A percentile compares a stretch with the other conserved stretches of the same genome.
phyloP scores from a whole-genome alignment of 35 echinoderm and acorn worm genomes.

The Heliocidaris tuberculata region DNA sequence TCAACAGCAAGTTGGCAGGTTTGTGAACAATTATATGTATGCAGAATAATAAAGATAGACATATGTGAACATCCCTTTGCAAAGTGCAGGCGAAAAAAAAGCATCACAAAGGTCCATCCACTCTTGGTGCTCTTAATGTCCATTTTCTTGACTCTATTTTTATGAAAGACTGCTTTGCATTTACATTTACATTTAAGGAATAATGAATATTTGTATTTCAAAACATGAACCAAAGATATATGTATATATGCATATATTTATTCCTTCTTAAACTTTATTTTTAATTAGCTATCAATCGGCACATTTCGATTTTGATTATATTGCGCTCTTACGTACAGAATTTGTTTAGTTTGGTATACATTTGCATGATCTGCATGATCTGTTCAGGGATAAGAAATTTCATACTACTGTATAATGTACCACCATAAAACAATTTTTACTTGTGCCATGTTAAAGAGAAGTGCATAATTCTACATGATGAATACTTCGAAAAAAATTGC shows the following conservation, averaged over 20 bases:
- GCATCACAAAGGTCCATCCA: background rate
- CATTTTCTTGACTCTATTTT: background rate
- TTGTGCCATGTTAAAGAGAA: background rate
- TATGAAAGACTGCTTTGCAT: constrained; percentile 5
- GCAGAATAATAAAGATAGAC: background rate
- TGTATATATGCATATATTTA: background rate
- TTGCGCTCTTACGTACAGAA: background rate
- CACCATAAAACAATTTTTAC: background rate
- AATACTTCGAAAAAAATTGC: background rate
- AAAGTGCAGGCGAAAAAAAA: background rate
- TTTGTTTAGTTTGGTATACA: background rate
- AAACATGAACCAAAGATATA: background rate
- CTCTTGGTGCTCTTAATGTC: background rate
- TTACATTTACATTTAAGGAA: background rate
- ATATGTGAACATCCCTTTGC: background rate
- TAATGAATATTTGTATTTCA: background rate
- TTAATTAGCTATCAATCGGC: background rate
- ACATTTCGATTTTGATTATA: background rate
- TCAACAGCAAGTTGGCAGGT: background rate
- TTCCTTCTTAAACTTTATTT: background rate
- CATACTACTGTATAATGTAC: background rate
- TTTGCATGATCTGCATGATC: background rate
- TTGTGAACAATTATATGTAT: background rate
- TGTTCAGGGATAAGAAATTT: background rate
- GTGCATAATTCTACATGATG: background rate